phyloP scores from a whole-genome alignment of 2,113 vertebrate genomes.

The Prietella phreatophila region DNA sequence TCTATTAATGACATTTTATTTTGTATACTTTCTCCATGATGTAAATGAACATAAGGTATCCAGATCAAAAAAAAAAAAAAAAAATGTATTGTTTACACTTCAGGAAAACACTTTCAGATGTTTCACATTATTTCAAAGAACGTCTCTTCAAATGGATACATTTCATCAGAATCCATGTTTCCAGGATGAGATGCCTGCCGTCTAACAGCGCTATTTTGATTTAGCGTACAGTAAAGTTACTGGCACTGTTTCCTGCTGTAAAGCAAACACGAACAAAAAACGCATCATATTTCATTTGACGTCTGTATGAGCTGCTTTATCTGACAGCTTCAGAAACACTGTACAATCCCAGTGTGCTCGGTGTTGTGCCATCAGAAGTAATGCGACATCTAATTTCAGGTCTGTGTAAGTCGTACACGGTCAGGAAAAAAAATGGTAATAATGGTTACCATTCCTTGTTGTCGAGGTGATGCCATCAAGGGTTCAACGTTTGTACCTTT shows the following conservation, averaged over 20 bases:
- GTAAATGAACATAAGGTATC: conserved; percentile 58
- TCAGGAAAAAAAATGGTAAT: not conserved
- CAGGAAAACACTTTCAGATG: conserved; percentile 61
- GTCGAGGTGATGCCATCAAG: not conserved
- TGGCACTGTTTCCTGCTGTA: conserved; percentile 6
- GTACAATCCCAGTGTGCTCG: not conserved
- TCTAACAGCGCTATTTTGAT: not conserved
- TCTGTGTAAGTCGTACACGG: not conserved
- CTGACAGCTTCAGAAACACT: conserved; percentile 24
- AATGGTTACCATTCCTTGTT: not conserved
- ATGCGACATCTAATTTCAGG: conserved; percentile 2
- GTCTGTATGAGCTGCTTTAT: not conserved
- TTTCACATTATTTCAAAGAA: conserved; percentile 65
- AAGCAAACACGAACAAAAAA: conserved; percentile 22
- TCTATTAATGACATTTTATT: conserved; percentile 65
- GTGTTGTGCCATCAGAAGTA: conserved; percentile 23
- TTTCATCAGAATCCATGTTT: conserved; percentile 57
- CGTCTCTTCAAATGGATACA: conserved; percentile 55
- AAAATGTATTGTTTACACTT: conserved; percentile 67
- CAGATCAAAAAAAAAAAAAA: conserved; percentile 45
- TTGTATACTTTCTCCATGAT: conserved; percentile 65
- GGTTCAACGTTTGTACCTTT: not conserved
- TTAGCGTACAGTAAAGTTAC: not conserved
- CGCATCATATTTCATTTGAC: not conserved
- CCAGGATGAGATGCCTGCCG: conserved; percentile 15